Percentiles rank a stretch among this genome's conserved stretches.
phyloP scores from a whole-genome alignment of 2,113 vertebrate genomes.

The Charadrius vociferus region DNA sequence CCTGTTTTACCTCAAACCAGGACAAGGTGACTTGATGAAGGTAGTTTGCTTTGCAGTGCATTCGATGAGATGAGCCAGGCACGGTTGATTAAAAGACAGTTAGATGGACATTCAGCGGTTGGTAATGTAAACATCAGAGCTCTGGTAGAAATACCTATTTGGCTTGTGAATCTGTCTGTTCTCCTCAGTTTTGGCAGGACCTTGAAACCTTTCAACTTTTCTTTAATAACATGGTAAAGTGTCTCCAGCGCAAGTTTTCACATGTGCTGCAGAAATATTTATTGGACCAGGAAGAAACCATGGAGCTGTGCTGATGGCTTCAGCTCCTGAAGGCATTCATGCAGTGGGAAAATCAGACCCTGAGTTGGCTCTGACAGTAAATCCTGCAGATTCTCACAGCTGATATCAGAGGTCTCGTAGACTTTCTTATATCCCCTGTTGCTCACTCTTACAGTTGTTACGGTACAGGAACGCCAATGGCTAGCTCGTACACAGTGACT shows the following conservation, averaged over 20 bases:
- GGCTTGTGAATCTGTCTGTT: not conserved
- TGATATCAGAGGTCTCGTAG: not conserved
- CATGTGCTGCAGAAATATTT: not conserved
- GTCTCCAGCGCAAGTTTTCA: constrained; percentile 15
- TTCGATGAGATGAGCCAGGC: not conserved
- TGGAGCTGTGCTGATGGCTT: not conserved
- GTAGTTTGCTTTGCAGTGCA: not conserved
- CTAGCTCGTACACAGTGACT: not conserved
- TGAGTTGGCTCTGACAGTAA: not conserved
- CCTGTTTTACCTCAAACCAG: too few species aligned
- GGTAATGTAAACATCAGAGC: not conserved
- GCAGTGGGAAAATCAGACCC: not conserved
- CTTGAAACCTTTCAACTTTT: not conserved
- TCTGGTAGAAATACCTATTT: not conserved
- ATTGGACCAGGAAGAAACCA: not conserved
- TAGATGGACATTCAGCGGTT: not conserved
- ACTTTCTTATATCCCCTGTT: not conserved
- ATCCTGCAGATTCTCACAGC: not conserved
- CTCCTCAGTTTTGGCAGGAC: constrained; percentile 1
- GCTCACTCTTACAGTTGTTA: not conserved
- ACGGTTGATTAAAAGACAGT: not conserved
- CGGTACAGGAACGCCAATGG: not conserved
- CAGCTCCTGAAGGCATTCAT: not conserved
- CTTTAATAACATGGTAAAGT: not conserved
- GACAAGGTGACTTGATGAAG: not conserved